A percentile compares a stretch with the other conserved stretches of the same genome.
phyloP scores from a whole-genome alignment of 2,113 vertebrate species.

The Todiramphus saurophagus region DNA sequence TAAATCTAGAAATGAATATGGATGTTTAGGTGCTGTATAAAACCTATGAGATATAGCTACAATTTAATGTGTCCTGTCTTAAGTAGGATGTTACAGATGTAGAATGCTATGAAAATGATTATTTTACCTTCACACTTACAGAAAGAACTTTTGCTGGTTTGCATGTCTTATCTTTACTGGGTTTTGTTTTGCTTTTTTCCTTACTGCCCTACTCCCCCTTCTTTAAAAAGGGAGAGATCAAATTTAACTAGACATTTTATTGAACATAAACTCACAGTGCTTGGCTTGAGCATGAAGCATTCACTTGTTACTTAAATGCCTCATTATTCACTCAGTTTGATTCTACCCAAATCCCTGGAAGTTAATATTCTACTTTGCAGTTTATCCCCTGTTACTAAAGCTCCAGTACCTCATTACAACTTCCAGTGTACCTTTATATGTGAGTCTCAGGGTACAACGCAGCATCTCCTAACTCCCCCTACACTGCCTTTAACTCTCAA shows the following conservation, averaged over 20 bases:
- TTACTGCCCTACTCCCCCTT: background rate
- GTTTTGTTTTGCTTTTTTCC: no score
- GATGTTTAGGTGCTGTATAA: background rate
- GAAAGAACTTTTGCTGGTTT: background rate
- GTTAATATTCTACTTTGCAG: background rate
- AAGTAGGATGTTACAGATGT: background rate
- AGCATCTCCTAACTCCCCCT: background rate
- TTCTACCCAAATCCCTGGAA: background rate
- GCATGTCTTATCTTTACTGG: background rate
- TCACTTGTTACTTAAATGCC: background rate
- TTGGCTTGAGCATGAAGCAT: background rate
- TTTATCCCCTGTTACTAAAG: background rate
- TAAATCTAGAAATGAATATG: background rate
- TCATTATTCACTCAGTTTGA: constrained; percentile 13
- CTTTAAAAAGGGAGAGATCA: background rate
- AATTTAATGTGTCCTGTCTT: background rate
- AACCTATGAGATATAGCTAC: background rate
- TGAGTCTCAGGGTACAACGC: background rate
- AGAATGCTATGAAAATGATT: background rate
- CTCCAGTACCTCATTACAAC: background rate
- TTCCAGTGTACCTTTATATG: background rate
- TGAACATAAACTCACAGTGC: background rate
- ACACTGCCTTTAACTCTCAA: background rate
- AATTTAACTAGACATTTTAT: background rate
- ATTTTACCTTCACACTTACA: background rate